Percentiles rank a stretch among this genome's conserved stretches.
phyloP scores from a whole-genome alignment of 2,888 invertebrate genomes.

The Sialis fuliginosa region DNA sequence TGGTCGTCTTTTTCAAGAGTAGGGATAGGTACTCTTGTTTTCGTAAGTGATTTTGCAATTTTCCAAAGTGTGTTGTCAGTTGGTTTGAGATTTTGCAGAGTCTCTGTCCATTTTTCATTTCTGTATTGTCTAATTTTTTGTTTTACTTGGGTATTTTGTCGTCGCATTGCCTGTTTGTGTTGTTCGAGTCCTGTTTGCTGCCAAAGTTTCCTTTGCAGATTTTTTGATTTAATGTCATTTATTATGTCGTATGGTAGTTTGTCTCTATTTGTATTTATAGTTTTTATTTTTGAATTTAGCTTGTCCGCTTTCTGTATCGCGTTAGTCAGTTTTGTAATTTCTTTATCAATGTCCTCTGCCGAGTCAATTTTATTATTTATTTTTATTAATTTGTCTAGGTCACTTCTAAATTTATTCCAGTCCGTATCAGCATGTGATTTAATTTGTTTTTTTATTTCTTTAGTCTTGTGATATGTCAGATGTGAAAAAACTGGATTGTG shows the following conservation, averaged over 20 bases:
- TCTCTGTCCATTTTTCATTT: constrained; percentile 7
- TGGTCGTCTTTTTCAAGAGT: not conserved
- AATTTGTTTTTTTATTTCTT: not conserved
- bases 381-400: constrained; percentile 1
- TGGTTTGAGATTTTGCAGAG: constrained; percentile 5
- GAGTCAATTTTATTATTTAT: constrained; percentile 3
- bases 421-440: constrained; percentile 2
- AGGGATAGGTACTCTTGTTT: not conserved
- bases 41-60: constrained; percentile 1
- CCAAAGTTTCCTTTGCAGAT: not conserved
- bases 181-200: not conserved
- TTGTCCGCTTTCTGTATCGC: not conserved
- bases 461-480: not conserved
- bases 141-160: not conserved
- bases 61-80: constrained; percentile 6
- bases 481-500: constrained; percentile 11
- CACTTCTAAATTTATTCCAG: constrained; percentile 3
- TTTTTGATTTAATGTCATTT: constrained; percentile 1
- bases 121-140: not conserved
- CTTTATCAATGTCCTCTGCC: not conserved
- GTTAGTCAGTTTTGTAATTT: not conserved
- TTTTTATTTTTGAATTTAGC: too few relatives aligned
- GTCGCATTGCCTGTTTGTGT: not conserved
- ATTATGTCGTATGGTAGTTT: not conserved
- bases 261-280: too few relatives aligned